These are phyloP conservation scores for Archocentrus centrarchus DNA, from an alignment of 2,113 vertebrate species.

Conservation along the genomic window DNA sequence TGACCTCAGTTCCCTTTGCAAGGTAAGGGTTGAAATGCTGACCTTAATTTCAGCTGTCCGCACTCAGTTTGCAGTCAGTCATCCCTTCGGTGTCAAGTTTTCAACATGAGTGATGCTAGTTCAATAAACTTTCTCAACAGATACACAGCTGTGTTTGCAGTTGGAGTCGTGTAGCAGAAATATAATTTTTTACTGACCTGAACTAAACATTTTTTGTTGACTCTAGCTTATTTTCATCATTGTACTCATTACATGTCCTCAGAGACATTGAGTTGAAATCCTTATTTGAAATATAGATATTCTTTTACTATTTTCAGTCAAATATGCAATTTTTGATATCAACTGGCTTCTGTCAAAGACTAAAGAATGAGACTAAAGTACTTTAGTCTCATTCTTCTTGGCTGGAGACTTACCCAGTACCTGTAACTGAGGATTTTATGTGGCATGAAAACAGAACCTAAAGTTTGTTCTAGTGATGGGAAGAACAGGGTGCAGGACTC, in stretches of 20 bases:
- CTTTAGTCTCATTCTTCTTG: slow-evolving; percentile 42
- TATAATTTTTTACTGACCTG: background rate
- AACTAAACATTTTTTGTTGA: background rate
- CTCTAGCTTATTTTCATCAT: background rate
- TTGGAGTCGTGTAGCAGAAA: background rate
- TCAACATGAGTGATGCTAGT: slow-evolving; percentile 10
- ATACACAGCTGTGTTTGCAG: slow-evolving; percentile 7
- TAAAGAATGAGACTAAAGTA: slow-evolving; percentile 9
- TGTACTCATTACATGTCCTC: background rate
- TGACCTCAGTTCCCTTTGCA: slow-evolving; percentile 96
- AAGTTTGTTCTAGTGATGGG: slow-evolving; percentile 28
- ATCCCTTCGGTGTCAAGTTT: background rate
- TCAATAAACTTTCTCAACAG: background rate
- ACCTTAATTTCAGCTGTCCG: background rate
- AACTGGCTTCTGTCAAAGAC: slow-evolving; percentile 53
- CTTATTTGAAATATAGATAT: background rate
- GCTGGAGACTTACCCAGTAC: background rate
- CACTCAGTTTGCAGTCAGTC: background rate
- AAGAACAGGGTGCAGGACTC: slow-evolving; percentile 42
- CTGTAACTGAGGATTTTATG: slow-evolving; percentile 22
- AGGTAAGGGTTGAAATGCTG: slow-evolving; percentile 83
- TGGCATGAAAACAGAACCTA: slow-evolving; percentile 12
- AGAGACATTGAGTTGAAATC: background rate
- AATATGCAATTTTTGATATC: slow-evolving; percentile 14
- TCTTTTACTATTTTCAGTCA: background rate